Percentiles rank a stretch among this genome's conserved stretches.
Evolutionary conservation across 1,140 invertebrate species (phyloP).

Genomic region (Muscidifurax raptorellus): DNA sequence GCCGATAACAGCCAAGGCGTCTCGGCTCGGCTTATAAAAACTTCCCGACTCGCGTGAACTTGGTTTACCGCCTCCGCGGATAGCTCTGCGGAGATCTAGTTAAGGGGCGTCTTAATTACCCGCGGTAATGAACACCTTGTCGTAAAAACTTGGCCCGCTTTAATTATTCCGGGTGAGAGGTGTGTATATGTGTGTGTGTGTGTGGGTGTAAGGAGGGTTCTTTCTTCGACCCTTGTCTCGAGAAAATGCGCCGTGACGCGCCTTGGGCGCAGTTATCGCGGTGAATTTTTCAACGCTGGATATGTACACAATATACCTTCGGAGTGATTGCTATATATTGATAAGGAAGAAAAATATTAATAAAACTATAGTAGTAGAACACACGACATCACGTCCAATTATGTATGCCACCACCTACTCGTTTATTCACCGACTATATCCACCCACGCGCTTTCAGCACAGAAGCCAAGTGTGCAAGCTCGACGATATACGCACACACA

Average conservation of each 20-base stretch:
- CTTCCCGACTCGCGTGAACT: slow-evolving; percentile 50
- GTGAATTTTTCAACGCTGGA: slow-evolving; percentile 27
- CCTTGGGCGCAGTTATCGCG: neutral
- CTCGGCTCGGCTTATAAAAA: slow-evolving; percentile 51
- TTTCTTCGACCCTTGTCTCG: neutral
- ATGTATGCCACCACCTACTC: too few relatives aligned
- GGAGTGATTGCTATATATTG: neutral
- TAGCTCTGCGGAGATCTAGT: slow-evolving; percentile 72
- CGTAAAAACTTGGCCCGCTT: slow-evolving; percentile 76
- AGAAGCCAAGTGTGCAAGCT: neutral
- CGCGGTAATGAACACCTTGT: slow-evolving; percentile 77
- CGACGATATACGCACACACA: slow-evolving; percentile 30
- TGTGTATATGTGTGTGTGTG: neutral
- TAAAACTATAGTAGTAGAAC: too few relatives aligned
- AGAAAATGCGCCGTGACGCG: slow-evolving; percentile 4
- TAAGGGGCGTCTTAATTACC: slow-evolving; percentile 77
- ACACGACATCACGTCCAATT: too few relatives aligned
- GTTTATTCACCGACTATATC: too few relatives aligned
- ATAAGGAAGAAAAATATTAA: too few relatives aligned
- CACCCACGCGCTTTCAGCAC: too few relatives aligned
- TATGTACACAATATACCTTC: too few relatives aligned
- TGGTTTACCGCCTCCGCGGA: slow-evolving; percentile 73
- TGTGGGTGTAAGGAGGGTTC: slow-evolving; percentile 10
- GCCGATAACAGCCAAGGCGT: slow-evolving; percentile 67
- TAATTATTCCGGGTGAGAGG: slow-evolving; percentile 71